Base-by-base conservation (phyloP, 1,140 invertebrate genomes). In the Eciton burchellii region DNA sequence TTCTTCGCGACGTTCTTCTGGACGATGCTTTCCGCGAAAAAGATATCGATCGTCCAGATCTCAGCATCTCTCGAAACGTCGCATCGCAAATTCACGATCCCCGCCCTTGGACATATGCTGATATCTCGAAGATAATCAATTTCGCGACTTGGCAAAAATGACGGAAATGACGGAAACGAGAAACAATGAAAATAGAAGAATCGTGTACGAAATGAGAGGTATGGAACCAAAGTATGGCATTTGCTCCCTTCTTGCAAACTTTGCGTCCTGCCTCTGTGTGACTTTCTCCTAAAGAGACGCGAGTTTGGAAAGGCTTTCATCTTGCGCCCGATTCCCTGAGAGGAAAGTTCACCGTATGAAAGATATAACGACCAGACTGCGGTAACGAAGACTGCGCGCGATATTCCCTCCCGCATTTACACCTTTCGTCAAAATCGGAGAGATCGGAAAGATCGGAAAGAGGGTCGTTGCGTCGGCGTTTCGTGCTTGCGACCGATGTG, bases 121-220 rank as follows among this genome's bases (percentile, higher is more conserved):
- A 83, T 83, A 79, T 66, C 84, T 72, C 84, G 81, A 21, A 60
- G 49, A 45, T 70, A 81, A 87, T 87, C 86, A 83, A 87, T 81
- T n/a, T n/a, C 29, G 54, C 6, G 6, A 43, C 26, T 71, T 49
- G 59, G 41, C 47, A 74, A 83, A 56, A 74, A 72, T 52, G 19
- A n/a, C n/a, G 21, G 1, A 60, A 77, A 56, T n/a, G 21, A 73
- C 56, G 54, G 26, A 45, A 57, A 6, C 43, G n/a, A 52, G 24
- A 19, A 3, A 35, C 47, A 82, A 87, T 77, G 76, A 66, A 82
- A 87, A 87, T 84, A 82, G 71, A 87, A 76, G 85, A 87, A 79
- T 87, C 87, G 82, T 84, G 76, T 87, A 77, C 41, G 59, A 52
- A 87, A 88, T 66, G 86, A 84, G 84, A 57, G 82, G 52, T 81